Conservation (phyloP, 2,888 invertebrate species). For the Andricus quercusramuli region DNA sequence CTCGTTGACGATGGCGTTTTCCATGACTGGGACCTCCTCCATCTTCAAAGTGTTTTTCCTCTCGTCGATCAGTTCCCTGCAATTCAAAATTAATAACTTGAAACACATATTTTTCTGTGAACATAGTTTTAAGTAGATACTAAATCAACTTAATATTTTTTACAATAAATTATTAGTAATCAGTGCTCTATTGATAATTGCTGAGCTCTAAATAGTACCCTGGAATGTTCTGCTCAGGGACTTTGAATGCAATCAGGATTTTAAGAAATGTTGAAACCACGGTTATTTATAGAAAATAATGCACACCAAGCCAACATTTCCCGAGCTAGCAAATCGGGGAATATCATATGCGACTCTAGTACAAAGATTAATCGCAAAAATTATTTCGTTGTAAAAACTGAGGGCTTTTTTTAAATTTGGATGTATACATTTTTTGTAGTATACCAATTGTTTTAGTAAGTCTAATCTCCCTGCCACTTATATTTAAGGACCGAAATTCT, state of each 20-base stretch:
- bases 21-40: conserved; percentile 80
- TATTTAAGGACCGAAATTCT: too few species aligned
- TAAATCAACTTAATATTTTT: too few species aligned
- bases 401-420: too few species aligned
- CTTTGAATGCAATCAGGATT: conserved; percentile 20
- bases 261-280: conserved; percentile 27
- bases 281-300: conserved; percentile 38
- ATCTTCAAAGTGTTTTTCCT: conserved; percentile 78
- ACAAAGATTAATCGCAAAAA: background rate
- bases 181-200: background rate
- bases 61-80: conserved; percentile 69
- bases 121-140: background rate
- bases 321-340: background rate
- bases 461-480: too few species aligned
- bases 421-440: too few species aligned
- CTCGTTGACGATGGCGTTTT: conserved; percentile 80
- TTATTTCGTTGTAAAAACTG: background rate
- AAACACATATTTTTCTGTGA: background rate
- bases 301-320: conserved; percentile 9
- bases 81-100: conserved; percentile 50
- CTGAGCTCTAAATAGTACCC: background rate
- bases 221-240: background rate
- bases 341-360: background rate
- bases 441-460: too few species aligned
- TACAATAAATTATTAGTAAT: background rate